Percentiles rank a stretch among this genome's conserved stretches.
Conservation (phyloP, 2,888 invertebrate species). For the Coremacera marginata region DNA sequence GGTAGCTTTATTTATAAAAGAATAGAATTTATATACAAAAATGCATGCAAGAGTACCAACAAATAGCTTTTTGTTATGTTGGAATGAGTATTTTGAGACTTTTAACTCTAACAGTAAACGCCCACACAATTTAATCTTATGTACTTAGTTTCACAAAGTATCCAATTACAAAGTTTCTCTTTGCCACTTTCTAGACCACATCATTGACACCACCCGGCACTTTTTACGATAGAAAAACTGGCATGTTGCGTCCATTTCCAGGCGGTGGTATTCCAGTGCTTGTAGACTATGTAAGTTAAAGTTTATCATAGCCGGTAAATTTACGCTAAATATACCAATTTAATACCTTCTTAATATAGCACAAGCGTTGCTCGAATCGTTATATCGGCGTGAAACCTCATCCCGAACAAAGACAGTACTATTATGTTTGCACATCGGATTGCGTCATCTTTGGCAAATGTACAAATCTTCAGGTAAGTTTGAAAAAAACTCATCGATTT, state of each 20-base stretch:
- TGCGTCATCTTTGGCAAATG: conserved; percentile 69
- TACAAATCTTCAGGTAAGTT: conserved; percentile 60
- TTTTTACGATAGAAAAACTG: conserved; percentile 60
- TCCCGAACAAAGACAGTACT: conserved; percentile 66
- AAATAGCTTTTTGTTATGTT: no score
- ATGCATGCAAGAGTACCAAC: no score
- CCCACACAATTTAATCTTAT: no score
- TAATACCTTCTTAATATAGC: conserved; percentile 49
- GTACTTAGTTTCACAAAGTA: no score
- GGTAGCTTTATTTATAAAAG: no score
- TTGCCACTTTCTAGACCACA: not conserved
- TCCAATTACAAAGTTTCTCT: not conserved
- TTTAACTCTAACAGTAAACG: no score
- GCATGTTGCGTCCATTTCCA: conserved; percentile 61
- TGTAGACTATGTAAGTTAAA: conserved; percentile 63
- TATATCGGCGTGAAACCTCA: conserved; percentile 65
- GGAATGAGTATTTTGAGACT: no score
- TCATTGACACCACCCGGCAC: conserved; percentile 51
- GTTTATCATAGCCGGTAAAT: not conserved
- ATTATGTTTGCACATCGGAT: conserved; percentile 68
- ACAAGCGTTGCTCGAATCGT: conserved; percentile 64
- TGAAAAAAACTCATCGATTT: not conserved
- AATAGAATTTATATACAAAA: no score
- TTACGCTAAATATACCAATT: conserved; percentile 20
- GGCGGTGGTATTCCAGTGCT: conserved; percentile 68